phyloP scores from a whole-genome alignment of 2,888 invertebrate genomes.

The Byasa hedistus region DNA sequence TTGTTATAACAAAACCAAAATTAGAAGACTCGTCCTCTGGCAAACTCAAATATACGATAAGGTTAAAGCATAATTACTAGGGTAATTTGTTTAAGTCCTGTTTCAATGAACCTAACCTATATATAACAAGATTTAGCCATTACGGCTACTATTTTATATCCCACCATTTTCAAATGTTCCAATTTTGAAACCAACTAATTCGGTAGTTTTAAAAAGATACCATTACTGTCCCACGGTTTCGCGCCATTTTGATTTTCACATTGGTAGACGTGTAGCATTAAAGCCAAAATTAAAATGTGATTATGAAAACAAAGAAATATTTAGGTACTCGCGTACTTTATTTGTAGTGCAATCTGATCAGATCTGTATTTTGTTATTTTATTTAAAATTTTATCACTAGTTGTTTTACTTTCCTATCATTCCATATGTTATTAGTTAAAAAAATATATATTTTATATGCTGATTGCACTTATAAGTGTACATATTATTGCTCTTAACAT shows the following conservation, averaged over 20 bases:
- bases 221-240: conserved; percentile 59
- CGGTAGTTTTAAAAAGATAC: conserved; percentile 34
- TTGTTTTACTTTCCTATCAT: conserved; percentile 55
- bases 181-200: conserved; percentile 58
- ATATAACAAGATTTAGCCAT: conserved; percentile 34
- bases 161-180: conserved; percentile 39
- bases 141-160: conserved; percentile 28
- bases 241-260: conserved; percentile 56
- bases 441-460: conserved; percentile 31
- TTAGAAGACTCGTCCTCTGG: conserved; percentile 50
- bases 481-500: neutral
- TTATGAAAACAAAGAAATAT: conserved; percentile 57
- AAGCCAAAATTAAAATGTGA: conserved; percentile 74
- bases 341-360: conserved; percentile 62
- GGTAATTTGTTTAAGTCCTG: conserved; percentile 39
- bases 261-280: conserved; percentile 41
- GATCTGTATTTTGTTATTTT: conserved; percentile 64
- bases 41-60: conserved; percentile 70
- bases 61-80: conserved; percentile 61
- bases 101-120: conserved; percentile 26
- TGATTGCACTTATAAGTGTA: conserved; percentile 7
- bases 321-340: conserved; percentile 38
- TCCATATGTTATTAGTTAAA: conserved; percentile 50
- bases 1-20: conserved; percentile 67
- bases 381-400: conserved; percentile 57